These are phyloP conservation scores for Collichthys lucidus DNA, from an alignment of 2,113 vertebrate genomes.

Conservation along the genomic window DNA sequence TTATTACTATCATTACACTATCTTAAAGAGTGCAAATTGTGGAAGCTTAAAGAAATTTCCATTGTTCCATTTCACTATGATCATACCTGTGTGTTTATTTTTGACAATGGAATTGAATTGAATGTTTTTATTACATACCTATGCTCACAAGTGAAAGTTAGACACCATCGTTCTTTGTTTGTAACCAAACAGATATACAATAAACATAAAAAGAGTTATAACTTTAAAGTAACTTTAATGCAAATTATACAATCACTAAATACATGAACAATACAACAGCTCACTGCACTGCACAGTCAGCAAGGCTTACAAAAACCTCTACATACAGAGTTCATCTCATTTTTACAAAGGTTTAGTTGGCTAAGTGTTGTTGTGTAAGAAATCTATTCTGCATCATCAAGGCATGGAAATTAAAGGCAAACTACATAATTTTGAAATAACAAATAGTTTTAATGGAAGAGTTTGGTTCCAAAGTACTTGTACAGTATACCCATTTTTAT, in stretches of 20 bases:
- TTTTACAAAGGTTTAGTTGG: slow-evolving; percentile 15
- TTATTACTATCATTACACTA: too few species aligned
- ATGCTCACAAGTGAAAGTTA: background rate
- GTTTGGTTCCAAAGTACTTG: slow-evolving; percentile 1
- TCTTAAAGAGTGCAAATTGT: too few species aligned
- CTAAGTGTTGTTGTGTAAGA: background rate
- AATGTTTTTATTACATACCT: background rate
- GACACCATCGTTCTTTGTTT: background rate
- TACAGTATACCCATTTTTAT: background rate
- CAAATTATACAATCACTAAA: background rate
- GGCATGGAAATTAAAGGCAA: background rate
- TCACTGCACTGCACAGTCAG: slow-evolving; percentile 8
- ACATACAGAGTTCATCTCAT: slow-evolving; percentile 5
- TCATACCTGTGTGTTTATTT: too few species aligned
- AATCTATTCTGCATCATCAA: background rate
- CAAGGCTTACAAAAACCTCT: background rate
- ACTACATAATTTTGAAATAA: background rate
- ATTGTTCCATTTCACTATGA: too few species aligned
- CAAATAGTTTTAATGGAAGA: background rate
- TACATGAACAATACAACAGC: background rate
- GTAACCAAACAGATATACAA: background rate
- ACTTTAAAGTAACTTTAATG: slow-evolving; percentile 26
- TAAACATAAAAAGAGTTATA: background rate
- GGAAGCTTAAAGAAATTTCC: too few species aligned
- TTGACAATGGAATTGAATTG: too few species aligned